Evolutionary conservation across 2,113 vertebrate species (phyloP).

Genomic region (Pelobates fuscus): DNA sequence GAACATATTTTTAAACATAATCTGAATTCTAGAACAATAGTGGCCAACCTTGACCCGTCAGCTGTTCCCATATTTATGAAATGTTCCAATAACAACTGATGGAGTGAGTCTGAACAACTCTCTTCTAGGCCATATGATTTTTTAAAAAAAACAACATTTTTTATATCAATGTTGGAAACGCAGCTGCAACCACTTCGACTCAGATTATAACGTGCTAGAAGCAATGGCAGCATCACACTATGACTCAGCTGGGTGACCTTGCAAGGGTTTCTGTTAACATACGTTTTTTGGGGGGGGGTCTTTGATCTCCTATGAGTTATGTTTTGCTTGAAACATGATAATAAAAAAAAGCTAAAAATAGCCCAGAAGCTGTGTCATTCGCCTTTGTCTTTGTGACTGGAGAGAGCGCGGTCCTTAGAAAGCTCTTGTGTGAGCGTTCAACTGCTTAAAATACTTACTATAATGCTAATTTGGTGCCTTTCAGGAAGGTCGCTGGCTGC

Average conservation of each 20-base stretch:
- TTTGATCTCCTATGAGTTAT: conserved; percentile 26
- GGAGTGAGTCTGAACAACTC: too few relatives aligned
- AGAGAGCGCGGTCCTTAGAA: conserved; percentile 6
- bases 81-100: too few relatives aligned
- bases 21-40: too few relatives aligned
- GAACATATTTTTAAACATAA: too few relatives aligned
- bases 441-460: conserved; percentile 24
- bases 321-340: conserved; percentile 8
- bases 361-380: background rate
- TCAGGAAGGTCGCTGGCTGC: conserved; percentile 28
- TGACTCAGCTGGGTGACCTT: conserved; percentile 40
- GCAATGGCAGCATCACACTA: background rate
- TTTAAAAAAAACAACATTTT: too few relatives aligned
- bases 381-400: conserved; percentile 12
- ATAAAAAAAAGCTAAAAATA: conserved; percentile 30
- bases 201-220: background rate
- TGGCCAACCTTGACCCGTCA: too few relatives aligned
- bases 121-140: too few relatives aligned
- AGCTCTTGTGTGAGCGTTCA: conserved; percentile 6
- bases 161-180: too few relatives aligned
- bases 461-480: conserved; percentile 38
- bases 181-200: too few relatives aligned
- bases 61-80: too few relatives aligned
- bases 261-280: background rate
- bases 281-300: background rate